phyloP scores from a whole-genome alignment of 2,888 invertebrate species.

The Heterodera filipjevi region DNA sequence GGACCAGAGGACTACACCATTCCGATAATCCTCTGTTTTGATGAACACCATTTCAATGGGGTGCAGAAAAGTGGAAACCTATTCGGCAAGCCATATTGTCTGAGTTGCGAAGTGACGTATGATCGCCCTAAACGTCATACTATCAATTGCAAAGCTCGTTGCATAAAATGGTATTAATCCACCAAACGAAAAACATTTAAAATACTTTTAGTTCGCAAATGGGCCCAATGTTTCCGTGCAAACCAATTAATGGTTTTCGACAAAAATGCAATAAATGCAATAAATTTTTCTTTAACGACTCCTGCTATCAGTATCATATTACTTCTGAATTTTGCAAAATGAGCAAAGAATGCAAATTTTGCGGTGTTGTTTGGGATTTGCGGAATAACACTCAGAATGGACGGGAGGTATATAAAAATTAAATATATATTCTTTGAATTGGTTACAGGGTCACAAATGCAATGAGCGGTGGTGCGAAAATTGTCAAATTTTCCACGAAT shows the following conservation, averaged over 20 bases:
- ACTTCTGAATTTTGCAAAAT: background rate
- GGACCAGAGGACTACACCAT: background rate
- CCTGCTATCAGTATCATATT: background rate
- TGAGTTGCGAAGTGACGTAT: conserved; percentile 12
- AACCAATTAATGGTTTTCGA: background rate
- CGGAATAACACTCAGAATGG: background rate
- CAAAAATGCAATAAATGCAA: background rate
- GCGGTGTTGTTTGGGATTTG: conserved; percentile 18
- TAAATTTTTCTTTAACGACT: background rate
- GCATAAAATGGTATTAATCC: conserved; percentile 20
- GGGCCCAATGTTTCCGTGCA: background rate
- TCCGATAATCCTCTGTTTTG: conserved; percentile 1
- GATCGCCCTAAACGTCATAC: background rate
- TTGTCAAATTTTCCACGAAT: conserved; percentile 10
- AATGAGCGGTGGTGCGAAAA: conserved; percentile 4
- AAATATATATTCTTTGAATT: background rate
- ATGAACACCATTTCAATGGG: background rate
- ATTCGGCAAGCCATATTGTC: conserved; percentile 5
- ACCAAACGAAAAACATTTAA: too few relatives aligned
- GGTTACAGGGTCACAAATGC: background rate
- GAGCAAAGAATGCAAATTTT: conserved; percentile 18
- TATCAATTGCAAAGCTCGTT: background rate
- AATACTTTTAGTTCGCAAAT: background rate
- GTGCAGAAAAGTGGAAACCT: conserved; percentile 12
- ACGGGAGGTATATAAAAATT: background rate